Evolutionary conservation across 1,140 invertebrate genomes (phyloP), one percentile per base, ranked within the genome.

Genomic region (Lepidostoma basale): DNA sequence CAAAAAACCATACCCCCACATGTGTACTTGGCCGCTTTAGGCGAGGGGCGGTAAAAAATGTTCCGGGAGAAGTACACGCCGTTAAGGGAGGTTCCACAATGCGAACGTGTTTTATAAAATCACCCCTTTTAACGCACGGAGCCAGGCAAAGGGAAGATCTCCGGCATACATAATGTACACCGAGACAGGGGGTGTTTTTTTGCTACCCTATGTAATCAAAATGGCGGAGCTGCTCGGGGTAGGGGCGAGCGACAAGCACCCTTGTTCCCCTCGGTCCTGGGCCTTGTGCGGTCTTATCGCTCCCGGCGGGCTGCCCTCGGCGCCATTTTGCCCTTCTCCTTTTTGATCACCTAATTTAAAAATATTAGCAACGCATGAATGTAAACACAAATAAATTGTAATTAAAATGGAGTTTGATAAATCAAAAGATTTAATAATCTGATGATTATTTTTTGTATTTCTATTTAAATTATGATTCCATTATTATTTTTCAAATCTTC

Each of bases 91-190:
- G 67, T 65, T 68, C 54, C 54, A 72, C 62, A 72, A 72, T 72
- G 66, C 66, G 66, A 63, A 71, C 70, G 67, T 62, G 66, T 72
- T 72, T 68, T 72, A 58, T 67, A 64, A 62, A 72, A 68, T 72
- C 65, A 63, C 62, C 60, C 62, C 65, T 70, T 70, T 70, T 67
- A 70, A 67, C 69, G 69, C 68, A 59, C 45, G 68, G 59, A 49
- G 28, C 33, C 49, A 44, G 60, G 30, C 36, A 64, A 62, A 62
- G 69, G 69, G 69, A 71, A 71, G 69, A 71, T 71, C 67, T 71
- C 56, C 58, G 63, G 69, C 69, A 66, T 67, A 71, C 69, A 71
- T 71, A 60, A 71, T 67, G 69, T 71, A 70, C 42, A 66, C 69
- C 40, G 64, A 67, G 68, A 64, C 60, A 45, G 23, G 36, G 54